phyloP scores from a whole-genome alignment of 53 echinoderm and acorn worm genomes.

The Antedon mediterranea region DNA sequence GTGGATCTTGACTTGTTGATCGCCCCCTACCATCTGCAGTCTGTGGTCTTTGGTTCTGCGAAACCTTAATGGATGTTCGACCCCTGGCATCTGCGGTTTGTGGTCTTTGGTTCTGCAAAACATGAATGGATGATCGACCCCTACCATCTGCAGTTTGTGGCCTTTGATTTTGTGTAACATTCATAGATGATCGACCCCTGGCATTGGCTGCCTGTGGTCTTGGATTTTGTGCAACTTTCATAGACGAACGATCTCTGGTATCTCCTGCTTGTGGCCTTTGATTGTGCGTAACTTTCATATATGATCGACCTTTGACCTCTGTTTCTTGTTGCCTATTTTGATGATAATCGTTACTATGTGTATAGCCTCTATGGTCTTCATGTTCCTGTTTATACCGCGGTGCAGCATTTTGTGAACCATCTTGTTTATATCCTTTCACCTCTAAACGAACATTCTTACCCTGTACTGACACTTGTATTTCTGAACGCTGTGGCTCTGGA shows the following conservation, averaged over 20 bases:
- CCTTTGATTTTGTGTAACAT: constrained; percentile 8
- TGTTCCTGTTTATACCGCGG: neutral
- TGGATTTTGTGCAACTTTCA: no score
- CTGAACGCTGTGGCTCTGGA: constrained; percentile 21
- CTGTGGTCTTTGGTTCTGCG: constrained; percentile 76
- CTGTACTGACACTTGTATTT: neutral
- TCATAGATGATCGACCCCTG: neutral
- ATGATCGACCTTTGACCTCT: neutral
- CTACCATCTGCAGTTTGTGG: no score
- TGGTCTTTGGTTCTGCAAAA: no score
- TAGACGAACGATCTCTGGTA: no score
- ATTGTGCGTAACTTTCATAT: constrained; percentile 6
- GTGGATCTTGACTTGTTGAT: no score
- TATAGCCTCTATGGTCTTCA: neutral
- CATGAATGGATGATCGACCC: no score
- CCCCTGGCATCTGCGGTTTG: no score
- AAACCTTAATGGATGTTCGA: neutral
- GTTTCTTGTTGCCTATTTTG: constrained; percentile 8
- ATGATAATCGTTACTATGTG: constrained; percentile 11
- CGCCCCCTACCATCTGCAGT: constrained; percentile 38
- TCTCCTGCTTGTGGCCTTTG: no score
- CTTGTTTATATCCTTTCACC: neutral
- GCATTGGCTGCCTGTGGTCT: no score
- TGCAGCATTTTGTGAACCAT: neutral
- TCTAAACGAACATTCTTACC: neutral